Evolutionary conservation across 1,140 invertebrate species (phyloP), one percentile per base, ranked within the genome.

Genomic region (Scaptodrosophila lebanonensis): DNA sequence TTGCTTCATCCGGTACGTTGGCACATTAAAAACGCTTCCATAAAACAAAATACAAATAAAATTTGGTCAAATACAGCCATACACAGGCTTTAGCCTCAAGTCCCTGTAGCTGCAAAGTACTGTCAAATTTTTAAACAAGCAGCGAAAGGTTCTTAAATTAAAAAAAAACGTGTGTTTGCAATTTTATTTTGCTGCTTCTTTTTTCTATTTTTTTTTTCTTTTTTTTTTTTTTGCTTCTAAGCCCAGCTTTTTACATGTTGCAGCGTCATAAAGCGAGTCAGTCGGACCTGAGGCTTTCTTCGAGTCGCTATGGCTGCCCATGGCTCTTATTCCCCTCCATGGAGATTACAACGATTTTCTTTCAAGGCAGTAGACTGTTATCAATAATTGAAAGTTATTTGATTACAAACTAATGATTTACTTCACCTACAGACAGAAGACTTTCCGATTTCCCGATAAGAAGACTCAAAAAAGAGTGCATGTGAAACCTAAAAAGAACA

Each of bases 131-230:
- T 67, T 75, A 66, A 70, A 75, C 72, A 79, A 65, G 72, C 58
- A 65, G 72, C 72, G 57, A 79, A 79, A 79, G 75, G 75, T 79
- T 82, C 75, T 70, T 69, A 82, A 79, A 82, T 82, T 82, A 82
- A 76, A 82, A 82, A n/a, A n/a, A 82, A 82, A 70, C 75, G 75
- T 82, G 75, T 82, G 75, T 66, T 70, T 68, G 75, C 66, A 70
- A 82, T 68, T 65, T 68, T 50, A 4, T 25, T 25, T 8, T 25
- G 8, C 22, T 25, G 3, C 3, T 4, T 3, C 8, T 25, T 25
- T 25, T 25, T 8, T 25, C 58, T 43, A 25, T 35, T 38, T 66
- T 59, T 63, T 42, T 66, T 38, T 18, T 20, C 15, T 40, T 39
- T 12, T 36, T 35, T 6, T 5, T 13, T 30, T 7, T 12, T n/a